Evolutionary conservation across 2,113 vertebrate genomes (phyloP), one percentile per base, ranked within the genome.

Genomic region (Thinocorus orbignyianus): DNA sequence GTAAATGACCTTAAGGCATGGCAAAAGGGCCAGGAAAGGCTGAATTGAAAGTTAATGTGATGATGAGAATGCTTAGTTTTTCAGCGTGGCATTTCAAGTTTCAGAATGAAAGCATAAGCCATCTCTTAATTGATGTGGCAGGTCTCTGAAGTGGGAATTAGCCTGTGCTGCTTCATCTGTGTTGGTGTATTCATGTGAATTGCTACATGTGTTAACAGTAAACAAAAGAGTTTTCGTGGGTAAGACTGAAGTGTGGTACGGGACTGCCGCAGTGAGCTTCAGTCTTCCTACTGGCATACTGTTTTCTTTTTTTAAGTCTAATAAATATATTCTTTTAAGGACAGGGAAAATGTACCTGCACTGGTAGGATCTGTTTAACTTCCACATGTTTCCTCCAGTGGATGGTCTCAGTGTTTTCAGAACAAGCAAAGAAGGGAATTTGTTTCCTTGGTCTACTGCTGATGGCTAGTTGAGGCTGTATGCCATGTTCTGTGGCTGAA

Each of bases 61-160:
- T 77, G 87, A 87, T 83, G 65, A 79, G 76, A 94, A 84, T 78
- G 51, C 91, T 95, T 92, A 42, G 79, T 65, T 90, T 96, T 92
- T 69, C 62, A 79, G 57, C 0, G 0, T 79, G 60, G 62, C 90
- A 90, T 93, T 93, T 93, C 74, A 91, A 35, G 64, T 81, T 95
- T 94, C 46, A 95, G 82, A 93, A 95, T 60, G 93, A 93, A 90
- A 90, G 68, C 76, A 81, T 78, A 91, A 84, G 24, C 87, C 92
- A 92, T 90, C 86, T 81, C 66, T 88, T 91, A 92, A 94, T 61
- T 79, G 85, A 93, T 94, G 65, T 94, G 91, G 61, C 85, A 95
- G 91, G 74, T 95, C 92, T 96, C 95, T 88, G 87, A 68, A 93
- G 80, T 61, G 91, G 55, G 94, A 91, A 95, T 95, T 88, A 92